Evolutionary conservation across 2,113 vertebrate genomes (phyloP).

Genomic region (Noturus placidus): DNA sequence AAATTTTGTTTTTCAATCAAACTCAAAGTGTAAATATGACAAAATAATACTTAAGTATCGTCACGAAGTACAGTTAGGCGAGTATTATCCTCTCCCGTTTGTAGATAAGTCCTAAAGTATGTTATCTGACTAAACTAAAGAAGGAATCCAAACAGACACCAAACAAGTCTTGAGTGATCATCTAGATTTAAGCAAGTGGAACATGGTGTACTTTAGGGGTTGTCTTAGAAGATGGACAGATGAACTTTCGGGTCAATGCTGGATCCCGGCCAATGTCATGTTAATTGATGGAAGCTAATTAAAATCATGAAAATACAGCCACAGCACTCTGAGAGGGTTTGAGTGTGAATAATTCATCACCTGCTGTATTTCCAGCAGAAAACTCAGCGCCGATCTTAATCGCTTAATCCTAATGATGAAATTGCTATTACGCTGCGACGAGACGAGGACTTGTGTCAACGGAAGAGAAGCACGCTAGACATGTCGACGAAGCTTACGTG

Average conservation of each 20-base stretch:
- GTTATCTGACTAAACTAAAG: neutral
- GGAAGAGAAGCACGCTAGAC: constrained; percentile 1
- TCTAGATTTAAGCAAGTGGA: neutral
- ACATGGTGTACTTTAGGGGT: neutral
- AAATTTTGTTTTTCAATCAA: neutral
- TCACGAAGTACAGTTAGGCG: too few species aligned
- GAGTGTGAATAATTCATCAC: constrained; percentile 21
- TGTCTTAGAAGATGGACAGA: constrained; percentile 33
- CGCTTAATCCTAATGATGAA: constrained; percentile 20
- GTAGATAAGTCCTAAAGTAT: neutral
- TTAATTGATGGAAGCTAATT: constrained; percentile 41
- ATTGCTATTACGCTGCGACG: neutral
- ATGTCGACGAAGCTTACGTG: constrained; percentile 18
- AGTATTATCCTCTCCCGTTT: neutral
- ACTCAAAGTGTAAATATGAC: neutral
- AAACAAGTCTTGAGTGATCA: neutral
- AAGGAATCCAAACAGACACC: neutral
- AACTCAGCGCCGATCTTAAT: neutral
- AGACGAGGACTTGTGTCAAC: neutral
- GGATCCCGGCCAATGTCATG: constrained; percentile 16
- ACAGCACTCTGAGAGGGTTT: constrained; percentile 3
- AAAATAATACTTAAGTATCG: neutral
- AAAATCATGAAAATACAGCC: constrained; percentile 41
- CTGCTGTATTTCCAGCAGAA: constrained; percentile 23
- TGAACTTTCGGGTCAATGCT: constrained; percentile 24